Conservation (phyloP, 2,113 vertebrate species). For the Strigops habroptila region DNA sequence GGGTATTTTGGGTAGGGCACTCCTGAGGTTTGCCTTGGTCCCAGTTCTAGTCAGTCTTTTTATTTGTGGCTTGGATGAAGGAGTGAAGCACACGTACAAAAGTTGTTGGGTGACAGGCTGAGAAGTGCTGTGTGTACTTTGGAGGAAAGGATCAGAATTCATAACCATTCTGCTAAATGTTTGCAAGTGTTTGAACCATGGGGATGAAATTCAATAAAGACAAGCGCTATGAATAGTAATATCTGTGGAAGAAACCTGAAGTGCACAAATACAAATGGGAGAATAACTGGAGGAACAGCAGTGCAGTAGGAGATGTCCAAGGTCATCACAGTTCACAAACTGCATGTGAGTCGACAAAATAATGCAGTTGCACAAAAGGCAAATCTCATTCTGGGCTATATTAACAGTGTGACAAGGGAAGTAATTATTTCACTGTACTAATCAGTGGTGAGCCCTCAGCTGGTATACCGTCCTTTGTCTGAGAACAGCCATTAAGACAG, state of each 20-base stretch:
- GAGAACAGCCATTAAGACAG: not conserved
- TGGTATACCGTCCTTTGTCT: not conserved
- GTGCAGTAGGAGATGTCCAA: not conserved
- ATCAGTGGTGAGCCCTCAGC: not conserved
- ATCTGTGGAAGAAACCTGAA: not conserved
- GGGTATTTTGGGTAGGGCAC: not conserved
- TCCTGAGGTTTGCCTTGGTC: not conserved
- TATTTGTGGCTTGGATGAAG: not conserved
- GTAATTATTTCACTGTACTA: not conserved
- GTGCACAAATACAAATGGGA: not conserved
- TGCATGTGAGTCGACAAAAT: not conserved
- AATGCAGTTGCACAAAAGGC: conserved; percentile 1
- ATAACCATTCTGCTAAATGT: not conserved
- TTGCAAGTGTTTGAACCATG: not conserved
- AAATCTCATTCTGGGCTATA: not conserved
- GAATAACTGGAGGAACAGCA: not conserved
- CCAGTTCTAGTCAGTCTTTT: not conserved
- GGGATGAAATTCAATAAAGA: not conserved
- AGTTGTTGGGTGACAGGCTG: not conserved
- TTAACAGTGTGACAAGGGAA: not conserved
- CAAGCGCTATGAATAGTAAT: not conserved
- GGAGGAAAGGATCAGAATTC: not conserved
- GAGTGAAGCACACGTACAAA: accelerated
- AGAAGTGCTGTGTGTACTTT: not conserved
- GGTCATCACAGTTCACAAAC: not conserved